Evolutionary conservation across 2,113 vertebrate species (phyloP).

Genomic region (Daubentonia madagascariensis): DNA sequence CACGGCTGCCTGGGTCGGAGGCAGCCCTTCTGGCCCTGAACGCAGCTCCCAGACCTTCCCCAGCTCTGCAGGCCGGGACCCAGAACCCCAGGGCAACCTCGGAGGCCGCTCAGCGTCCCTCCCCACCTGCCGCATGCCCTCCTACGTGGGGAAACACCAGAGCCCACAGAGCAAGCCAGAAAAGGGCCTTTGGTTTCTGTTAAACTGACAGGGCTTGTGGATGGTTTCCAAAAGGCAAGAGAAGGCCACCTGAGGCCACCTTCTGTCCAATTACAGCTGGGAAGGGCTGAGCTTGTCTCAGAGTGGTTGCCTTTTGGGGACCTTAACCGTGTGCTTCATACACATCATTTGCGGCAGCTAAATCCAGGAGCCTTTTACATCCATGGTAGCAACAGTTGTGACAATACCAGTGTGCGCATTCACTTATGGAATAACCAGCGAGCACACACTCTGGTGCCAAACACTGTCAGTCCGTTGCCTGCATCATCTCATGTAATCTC

Average conservation of each 20-base stretch:
- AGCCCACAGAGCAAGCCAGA: neutral
- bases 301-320: neutral
- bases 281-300: accelerated
- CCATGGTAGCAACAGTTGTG: accelerated
- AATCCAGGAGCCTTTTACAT: neutral
- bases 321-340: neutral
- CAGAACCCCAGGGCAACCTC: accelerated
- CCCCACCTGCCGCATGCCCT: neutral
- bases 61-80: neutral
- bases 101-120: neutral
- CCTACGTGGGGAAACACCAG: accelerated
- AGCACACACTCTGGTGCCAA: neutral
- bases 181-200: neutral
- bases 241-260: neutral
- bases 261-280: accelerated
- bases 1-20: accelerated
- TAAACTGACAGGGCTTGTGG: accelerated
- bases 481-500: neutral
- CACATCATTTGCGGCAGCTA: accelerated
- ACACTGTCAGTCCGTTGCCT: accelerated
- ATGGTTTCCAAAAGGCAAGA: neutral
- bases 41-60: neutral
- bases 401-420: accelerated
- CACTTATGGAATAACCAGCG: accelerated
- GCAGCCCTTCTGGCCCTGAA: neutral